Conservation (phyloP, 2,113 vertebrate genomes). For the Microtus oregoni region DNA sequence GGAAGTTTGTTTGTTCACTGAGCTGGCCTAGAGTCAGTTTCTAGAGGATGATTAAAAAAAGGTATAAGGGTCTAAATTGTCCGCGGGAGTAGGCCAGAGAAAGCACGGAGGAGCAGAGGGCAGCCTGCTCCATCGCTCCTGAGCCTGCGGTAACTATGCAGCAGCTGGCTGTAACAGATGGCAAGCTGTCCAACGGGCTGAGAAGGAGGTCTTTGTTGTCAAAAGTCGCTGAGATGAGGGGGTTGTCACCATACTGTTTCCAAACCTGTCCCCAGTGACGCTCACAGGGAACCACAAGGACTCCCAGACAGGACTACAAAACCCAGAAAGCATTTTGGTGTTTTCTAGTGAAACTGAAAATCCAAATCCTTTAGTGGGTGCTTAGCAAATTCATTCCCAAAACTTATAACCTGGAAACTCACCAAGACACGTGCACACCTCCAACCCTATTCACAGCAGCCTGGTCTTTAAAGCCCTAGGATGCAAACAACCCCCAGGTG, state of each 20-base stretch:
- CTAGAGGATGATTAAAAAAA: neutral
- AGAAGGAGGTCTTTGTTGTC: neutral
- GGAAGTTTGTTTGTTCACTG: neutral
- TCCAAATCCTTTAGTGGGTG: neutral
- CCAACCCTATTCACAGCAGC: too few species aligned
- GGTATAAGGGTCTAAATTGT: neutral
- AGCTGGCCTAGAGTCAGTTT: neutral
- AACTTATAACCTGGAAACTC: neutral
- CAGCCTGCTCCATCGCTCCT: neutral
- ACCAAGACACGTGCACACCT: too few species aligned
- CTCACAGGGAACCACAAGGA: neutral
- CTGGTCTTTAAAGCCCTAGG: neutral
- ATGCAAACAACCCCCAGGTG: neutral
- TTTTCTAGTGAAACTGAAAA: neutral
- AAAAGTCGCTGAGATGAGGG: neutral
- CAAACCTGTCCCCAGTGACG: neutral
- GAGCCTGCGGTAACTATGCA: neutral
- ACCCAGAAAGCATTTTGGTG: neutral
- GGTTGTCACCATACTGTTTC: neutral
- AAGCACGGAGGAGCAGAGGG: neutral
- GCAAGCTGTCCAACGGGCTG: neutral
- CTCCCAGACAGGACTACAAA: neutral
- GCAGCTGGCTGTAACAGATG: neutral
- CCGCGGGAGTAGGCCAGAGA: neutral
- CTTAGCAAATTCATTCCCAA: neutral